Evolutionary conservation across 2,113 vertebrate genomes (phyloP).

Genomic region (Caloenas nicobarica): DNA sequence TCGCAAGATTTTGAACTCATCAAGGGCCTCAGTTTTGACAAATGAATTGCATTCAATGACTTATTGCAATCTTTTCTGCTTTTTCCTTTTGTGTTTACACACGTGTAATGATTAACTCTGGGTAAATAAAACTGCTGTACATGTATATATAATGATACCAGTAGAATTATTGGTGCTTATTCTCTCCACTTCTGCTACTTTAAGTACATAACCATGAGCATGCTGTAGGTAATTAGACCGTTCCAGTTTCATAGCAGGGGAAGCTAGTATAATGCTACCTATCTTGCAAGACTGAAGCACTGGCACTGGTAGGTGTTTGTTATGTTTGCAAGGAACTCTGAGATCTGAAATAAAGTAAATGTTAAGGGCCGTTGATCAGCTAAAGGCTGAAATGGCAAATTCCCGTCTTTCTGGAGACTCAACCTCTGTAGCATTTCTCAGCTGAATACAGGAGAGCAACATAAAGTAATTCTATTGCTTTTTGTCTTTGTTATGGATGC

Average conservation of each 20-base stretch:
- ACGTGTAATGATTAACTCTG: background rate
- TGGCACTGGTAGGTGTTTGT: background rate
- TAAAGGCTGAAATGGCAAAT: background rate
- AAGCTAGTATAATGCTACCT: background rate
- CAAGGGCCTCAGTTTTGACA: background rate
- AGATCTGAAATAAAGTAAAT: background rate
- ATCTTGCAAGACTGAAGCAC: background rate
- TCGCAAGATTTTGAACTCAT: accelerated
- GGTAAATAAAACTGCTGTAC: background rate
- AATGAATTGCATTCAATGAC: background rate
- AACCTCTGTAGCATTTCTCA: background rate
- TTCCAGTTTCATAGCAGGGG: background rate
- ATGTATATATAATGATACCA: background rate
- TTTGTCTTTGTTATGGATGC: background rate
- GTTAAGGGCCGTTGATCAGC: background rate
- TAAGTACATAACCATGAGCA: background rate
- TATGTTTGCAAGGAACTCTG: background rate
- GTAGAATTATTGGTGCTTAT: background rate
- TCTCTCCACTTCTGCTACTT: background rate
- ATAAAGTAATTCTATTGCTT: background rate
- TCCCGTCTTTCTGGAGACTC: background rate
- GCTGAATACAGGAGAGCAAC: background rate
- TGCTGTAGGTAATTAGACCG: background rate
- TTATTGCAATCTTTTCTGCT: background rate
- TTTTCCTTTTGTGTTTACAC: background rate